Evolutionary conservation across 2,113 vertebrate genomes (phyloP).

Genomic region (Pundamilia nyererei): DNA sequence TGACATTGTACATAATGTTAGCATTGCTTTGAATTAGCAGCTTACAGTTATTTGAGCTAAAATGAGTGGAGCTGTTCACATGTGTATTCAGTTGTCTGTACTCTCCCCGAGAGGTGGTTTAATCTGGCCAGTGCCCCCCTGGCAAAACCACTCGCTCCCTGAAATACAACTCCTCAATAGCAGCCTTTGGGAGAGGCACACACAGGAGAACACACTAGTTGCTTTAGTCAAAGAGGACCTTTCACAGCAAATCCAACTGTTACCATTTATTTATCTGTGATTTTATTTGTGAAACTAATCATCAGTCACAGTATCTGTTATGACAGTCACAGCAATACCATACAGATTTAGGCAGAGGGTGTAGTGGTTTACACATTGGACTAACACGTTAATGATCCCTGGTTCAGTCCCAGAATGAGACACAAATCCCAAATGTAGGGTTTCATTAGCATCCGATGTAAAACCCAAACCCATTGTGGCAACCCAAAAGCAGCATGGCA

Average conservation of each 20-base stretch:
- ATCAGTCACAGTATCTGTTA: neutral
- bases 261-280: neutral
- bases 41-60: neutral
- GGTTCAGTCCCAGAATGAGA: neutral
- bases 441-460: rapidly evolving
- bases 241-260: neutral
- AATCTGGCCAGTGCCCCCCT: neutral
- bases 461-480: neutral
- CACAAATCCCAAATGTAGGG: neutral
- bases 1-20: neutral
- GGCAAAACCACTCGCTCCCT: neutral
- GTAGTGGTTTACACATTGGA: neutral
- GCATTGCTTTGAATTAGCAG: neutral
- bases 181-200: neutral
- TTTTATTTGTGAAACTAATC: neutral
- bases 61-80: neutral
- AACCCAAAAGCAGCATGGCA: neutral
- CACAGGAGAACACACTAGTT: neutral
- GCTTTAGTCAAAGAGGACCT: neutral
- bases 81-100: neutral
- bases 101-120: neutral
- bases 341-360: neutral
- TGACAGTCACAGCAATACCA: neutral
- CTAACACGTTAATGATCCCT: neutral
- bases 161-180: neutral